phyloP scores from a whole-genome alignment of 2,113 vertebrate species.

The Heterocephalus glaber region DNA sequence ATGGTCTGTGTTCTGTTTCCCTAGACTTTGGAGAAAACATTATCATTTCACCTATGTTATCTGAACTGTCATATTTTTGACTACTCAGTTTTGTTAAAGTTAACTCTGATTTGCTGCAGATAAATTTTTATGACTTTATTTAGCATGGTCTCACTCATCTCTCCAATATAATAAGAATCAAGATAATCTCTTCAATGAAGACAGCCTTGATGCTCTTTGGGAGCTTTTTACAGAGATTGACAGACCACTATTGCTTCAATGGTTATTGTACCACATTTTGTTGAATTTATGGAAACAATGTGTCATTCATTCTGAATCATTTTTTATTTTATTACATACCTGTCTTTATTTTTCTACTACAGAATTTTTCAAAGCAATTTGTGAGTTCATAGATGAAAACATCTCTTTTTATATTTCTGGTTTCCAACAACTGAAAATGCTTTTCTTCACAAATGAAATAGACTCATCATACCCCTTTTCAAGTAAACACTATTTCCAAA shows the following conservation, averaged over 20 bases:
- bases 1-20: not conserved
- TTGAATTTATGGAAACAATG: not conserved
- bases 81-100: constrained; percentile 2
- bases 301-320: not conserved
- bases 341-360: not conserved
- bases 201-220: not conserved
- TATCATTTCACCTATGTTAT: not conserved
- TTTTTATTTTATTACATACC: not conserved
- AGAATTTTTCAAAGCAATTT: constrained; percentile 27
- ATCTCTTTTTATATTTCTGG: constrained; percentile 39
- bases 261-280: not conserved
- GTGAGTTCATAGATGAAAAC: constrained; percentile 42
- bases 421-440: not conserved
- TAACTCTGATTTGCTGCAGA: not conserved
- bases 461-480: constrained; percentile 25
- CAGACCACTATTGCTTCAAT: not conserved
- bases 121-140: constrained; percentile 17
- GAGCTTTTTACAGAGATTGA: not conserved
- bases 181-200: not conserved
- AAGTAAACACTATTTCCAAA: constrained; percentile 57
- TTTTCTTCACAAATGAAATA: constrained; percentile 52
- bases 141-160: not conserved
- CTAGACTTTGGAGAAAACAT: not conserved
- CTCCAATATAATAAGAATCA: not conserved
- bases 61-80: constrained; percentile 27